A percentile compares a stretch with the other conserved stretches of the same genome.
These are phyloP conservation scores for Gopherus evgoodei DNA, from an alignment of 2,113 vertebrate genomes.

Conservation along the genomic window DNA sequence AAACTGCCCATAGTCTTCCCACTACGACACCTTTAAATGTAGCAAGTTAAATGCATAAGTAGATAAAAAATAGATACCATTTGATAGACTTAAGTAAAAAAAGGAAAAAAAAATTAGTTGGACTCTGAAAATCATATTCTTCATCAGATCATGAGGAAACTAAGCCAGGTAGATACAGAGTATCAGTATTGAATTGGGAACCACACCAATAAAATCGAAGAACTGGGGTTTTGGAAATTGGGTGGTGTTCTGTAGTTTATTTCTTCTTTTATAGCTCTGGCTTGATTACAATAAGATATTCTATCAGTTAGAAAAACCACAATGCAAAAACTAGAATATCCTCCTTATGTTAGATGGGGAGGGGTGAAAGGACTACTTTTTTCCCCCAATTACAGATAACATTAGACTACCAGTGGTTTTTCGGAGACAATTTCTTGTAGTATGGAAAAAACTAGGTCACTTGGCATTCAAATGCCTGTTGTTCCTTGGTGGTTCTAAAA, in stretches of 20 bases:
- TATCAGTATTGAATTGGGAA: background rate
- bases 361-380: slow-evolving; percentile 39
- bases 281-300: slow-evolving; percentile 34
- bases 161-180: slow-evolving; percentile 10
- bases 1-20: too few relatives aligned
- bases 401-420: slow-evolving; percentile 57
- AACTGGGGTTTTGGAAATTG: background rate
- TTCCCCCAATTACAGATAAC: slow-evolving; percentile 58
- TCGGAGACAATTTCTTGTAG: slow-evolving; percentile 50
- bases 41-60: background rate
- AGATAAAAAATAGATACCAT: background rate
- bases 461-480: slow-evolving; percentile 70
- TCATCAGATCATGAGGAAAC: slow-evolving; percentile 19
- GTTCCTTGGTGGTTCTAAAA: slow-evolving; percentile 58
- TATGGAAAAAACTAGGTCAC: slow-evolving; percentile 66
- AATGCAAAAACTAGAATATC: slow-evolving; percentile 62
- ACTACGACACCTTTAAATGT: too few relatives aligned
- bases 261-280: background rate
- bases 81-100: background rate
- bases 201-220: background rate
- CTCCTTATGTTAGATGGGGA: slow-evolving; percentile 55
- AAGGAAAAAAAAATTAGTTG: background rate
- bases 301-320: slow-evolving; percentile 62
- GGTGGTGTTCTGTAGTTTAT: background rate
- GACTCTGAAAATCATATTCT: background rate